These are phyloP conservation scores for Epinotia nisella DNA, from an alignment of 2,888 invertebrate genomes.

Conservation along the genomic window DNA sequence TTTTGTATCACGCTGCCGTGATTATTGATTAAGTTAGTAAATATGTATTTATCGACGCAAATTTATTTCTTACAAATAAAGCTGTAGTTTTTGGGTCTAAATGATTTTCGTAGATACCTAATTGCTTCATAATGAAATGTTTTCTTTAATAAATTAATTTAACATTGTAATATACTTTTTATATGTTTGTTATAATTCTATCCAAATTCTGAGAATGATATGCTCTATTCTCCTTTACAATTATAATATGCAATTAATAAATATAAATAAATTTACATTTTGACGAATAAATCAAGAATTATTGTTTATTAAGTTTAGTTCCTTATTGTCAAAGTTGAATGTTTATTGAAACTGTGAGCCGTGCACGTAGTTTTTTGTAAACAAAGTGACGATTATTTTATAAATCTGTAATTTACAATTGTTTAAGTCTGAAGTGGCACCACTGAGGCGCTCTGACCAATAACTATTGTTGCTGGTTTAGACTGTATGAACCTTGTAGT, in stretches of 20 bases:
- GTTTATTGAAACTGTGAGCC: neutral
- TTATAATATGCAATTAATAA: neutral
- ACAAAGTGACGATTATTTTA: neutral
- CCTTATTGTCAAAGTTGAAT: neutral
- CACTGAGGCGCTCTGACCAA: neutral
- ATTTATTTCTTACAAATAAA: neutral
- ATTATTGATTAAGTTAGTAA: neutral
- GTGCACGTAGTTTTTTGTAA: too few relatives aligned
- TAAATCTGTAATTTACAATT: neutral
- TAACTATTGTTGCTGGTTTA: neutral
- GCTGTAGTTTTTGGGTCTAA: neutral
- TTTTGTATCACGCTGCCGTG: neutral
- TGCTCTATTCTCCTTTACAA: neutral
- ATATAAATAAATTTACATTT: constrained; percentile 5
- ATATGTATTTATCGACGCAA: neutral
- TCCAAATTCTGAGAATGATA: neutral
- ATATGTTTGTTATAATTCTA: neutral
- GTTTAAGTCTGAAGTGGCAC: neutral
- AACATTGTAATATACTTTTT: neutral
- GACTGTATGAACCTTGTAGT: neutral
- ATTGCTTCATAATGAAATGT: neutral
- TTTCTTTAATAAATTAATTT: neutral
- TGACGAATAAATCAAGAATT: constrained; percentile 16
- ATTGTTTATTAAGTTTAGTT: constrained; percentile 12
- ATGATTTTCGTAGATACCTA: neutral